Evolutionary conservation across 2,797 vertebrate genomes (phyloP), one percentile per base, ranked within the genome.

Genomic region (Diplodus puntazzo): DNA sequence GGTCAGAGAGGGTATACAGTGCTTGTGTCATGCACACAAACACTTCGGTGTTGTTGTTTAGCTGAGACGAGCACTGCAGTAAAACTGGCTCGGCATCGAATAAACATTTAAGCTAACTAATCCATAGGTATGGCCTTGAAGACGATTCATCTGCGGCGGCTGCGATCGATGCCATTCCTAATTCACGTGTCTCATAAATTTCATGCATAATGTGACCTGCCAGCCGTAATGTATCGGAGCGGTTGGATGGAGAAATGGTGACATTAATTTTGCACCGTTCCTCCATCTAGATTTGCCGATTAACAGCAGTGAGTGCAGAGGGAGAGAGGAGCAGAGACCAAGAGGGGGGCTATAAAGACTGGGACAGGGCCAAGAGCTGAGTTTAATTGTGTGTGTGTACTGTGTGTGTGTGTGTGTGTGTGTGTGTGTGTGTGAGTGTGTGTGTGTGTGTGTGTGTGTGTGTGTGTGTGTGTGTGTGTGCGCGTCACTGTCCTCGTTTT

Each of bases 261-360:
- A 53, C 73, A 88, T 88, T 85, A 25, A 69, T 81, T 86, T 77
- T 72, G 39, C 57, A 77, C 76, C 73, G 53, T 80, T 72, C 74
- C 34, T 69, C 54, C 11, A 7, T 70, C 62, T 61, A 52, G 52
- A 77, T 60, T 23, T 59, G 76, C 39, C 21, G 73, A 77, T 39
- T 50, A 64, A 57, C 62, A 69, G 62, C 49, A 3, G 21, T 5
- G 77, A 42, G n/a, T 7, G 54, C 20, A 61, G 63, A 13, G 25
- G 5, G 53, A 75, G 42, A 58, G 54, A 9, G 52, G 69, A 11
- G 30, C 34, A 55, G 60, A 11, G 43, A 71, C 75, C 11, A 50
- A 68, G 30, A 34, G 27, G 27, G 27, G 17, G 25, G n/a, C 27
- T 63, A 11, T 48, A 49, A 59, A 63, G 54, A 61, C 5, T 52